Evolutionary conservation across 2,888 invertebrate species (phyloP).

Genomic region (Tribolium freemani): DNA sequence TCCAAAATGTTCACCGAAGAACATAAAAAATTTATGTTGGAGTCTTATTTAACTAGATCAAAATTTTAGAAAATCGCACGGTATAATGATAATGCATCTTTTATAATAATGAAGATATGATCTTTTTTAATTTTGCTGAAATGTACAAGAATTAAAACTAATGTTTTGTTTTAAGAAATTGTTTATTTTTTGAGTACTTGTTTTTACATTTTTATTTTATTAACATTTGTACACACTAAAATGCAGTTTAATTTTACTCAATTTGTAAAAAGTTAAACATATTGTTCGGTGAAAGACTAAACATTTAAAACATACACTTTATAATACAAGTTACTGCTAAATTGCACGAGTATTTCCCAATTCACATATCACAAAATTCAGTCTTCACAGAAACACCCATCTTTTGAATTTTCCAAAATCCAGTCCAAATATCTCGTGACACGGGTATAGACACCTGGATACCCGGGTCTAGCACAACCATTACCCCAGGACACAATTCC

Average conservation of each 20-base stretch:
- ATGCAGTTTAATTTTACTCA: not conserved
- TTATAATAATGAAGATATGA: too few relatives aligned
- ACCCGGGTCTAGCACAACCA: slow-evolving; percentile 87
- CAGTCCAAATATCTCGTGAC: slow-evolving; percentile 87
- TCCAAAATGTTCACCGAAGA: too few relatives aligned
- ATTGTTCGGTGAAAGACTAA: not conserved
- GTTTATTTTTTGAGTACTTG: too few relatives aligned
- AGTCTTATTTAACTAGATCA: too few relatives aligned
- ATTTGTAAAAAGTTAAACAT: not conserved
- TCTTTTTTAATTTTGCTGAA: too few relatives aligned
- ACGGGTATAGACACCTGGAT: slow-evolving; percentile 88
- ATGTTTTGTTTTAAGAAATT: too few relatives aligned
- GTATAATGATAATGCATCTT: too few relatives aligned
- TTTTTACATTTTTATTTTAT: too few relatives aligned
- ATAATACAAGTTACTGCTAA: not conserved
- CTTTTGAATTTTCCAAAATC: slow-evolving; percentile 83
- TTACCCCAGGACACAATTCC: slow-evolving; percentile 92
- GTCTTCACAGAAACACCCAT: slow-evolving; percentile 86
- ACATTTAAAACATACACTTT: not conserved
- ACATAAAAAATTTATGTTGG: too few relatives aligned
- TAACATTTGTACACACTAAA: not conserved
- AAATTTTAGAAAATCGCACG: too few relatives aligned
- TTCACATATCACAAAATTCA: slow-evolving; percentile 59
- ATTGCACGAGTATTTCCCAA: not conserved
- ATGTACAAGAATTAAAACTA: too few relatives aligned